These are phyloP conservation scores for Bujurquina vittata DNA, from an alignment of 2,113 vertebrate species.

Conservation along the genomic window DNA sequence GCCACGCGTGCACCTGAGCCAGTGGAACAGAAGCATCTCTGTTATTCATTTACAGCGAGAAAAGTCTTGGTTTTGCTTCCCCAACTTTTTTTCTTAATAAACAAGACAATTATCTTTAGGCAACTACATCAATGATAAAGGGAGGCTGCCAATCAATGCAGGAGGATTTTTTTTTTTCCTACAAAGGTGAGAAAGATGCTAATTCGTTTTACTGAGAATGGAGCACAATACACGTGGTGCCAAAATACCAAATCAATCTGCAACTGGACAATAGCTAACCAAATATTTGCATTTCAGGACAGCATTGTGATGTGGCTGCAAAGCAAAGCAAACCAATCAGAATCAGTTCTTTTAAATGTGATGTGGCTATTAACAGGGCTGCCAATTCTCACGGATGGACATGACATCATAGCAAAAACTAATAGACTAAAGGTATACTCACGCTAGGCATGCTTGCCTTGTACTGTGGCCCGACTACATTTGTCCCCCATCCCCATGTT, in stretches of 20 bases:
- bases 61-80: background rate
- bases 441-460: too few relatives aligned
- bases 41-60: background rate
- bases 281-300: background rate
- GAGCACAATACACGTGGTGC: background rate
- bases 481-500: background rate
- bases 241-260: background rate
- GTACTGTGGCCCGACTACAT: too few relatives aligned
- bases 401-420: background rate
- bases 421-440: background rate
- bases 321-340: background rate
- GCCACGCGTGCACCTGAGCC: background rate
- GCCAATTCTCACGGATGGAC: background rate
- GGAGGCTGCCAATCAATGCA: background rate
- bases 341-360: background rate
- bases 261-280: background rate
- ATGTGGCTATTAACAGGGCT: background rate
- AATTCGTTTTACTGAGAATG: background rate
- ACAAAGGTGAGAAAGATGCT: background rate
- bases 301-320: background rate
- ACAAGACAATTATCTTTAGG: background rate
- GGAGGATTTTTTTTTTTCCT: background rate
- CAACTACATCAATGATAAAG: too few relatives aligned
- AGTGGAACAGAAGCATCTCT: background rate
- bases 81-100: background rate